Evolutionary conservation across 1,140 invertebrate genomes (phyloP), one percentile per base, ranked within the genome.

Genomic region (Teleopsis dalmanni): DNA sequence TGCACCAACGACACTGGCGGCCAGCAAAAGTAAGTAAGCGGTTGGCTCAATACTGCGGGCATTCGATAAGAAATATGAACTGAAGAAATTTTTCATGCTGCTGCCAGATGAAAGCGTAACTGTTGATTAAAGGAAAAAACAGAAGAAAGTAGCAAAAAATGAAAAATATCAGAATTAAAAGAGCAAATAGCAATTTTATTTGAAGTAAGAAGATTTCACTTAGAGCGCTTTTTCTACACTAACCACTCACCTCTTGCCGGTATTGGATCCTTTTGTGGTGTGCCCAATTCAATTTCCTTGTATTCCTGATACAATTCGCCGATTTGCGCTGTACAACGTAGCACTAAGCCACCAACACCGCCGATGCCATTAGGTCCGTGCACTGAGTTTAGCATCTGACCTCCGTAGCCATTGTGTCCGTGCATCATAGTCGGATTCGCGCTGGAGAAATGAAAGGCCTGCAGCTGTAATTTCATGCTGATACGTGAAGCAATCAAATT

Each of bases 171-270:
- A n/a, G n/a, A n/a, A n/a, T n/a, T n/a, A n/a, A n/a, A n/a, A n/a
- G n/a, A n/a, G n/a, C n/a, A n/a, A n/a, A n/a, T n/a, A n/a, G n/a
- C n/a, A n/a, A n/a, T n/a, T n/a, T n/a, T n/a, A n/a, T n/a, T n/a
- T n/a, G n/a, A n/a, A n/a, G n/a, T n/a, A n/a, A n/a, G n/a, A n/a
- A n/a, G n/a, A n/a, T n/a, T n/a, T n/a, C n/a, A n/a, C n/a, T n/a
- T n/a, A n/a, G n/a, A n/a, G n/a, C n/a, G n/a, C n/a, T 31, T 31
- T 8, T 8, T n/a, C 13, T 23, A 16, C 23, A 18, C 8, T 41
- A 13, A n/a, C 8, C 5, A 53, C 69, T 70, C 59, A 78, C 77
- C 77, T 72, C 76, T 68, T 59, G 77, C 76, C 19, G 76, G 77
- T 48, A 78, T 61, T 31, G 77, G 77, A 65, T 78, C 74, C 53